Evolutionary conservation across 2,797 vertebrate species (phyloP).

Genomic region (Lepilemur ruficaudatus): DNA sequence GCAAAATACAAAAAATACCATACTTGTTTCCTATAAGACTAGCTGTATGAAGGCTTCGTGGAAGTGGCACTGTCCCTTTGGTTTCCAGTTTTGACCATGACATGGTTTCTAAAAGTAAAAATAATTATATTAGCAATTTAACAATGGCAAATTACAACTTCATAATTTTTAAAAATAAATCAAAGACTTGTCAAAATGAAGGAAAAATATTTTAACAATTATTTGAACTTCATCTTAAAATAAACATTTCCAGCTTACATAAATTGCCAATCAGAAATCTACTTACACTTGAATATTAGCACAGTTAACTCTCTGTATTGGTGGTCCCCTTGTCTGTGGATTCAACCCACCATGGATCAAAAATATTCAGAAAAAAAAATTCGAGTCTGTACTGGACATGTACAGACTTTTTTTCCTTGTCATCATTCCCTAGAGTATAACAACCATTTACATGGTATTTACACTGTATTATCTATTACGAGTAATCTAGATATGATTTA

Average conservation of each 20-base stretch:
- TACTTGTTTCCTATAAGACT: slow-evolving; percentile 97
- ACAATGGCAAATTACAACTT: slow-evolving; percentile 8
- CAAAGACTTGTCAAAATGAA: slow-evolving; percentile 45
- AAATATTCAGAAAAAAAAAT: background rate
- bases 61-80: slow-evolving; percentile 90
- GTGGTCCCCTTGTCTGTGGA: background rate
- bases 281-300: background rate
- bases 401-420: background rate
- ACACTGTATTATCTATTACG: background rate
- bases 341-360: background rate
- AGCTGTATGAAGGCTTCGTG: slow-evolving; percentile 97
- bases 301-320: background rate
- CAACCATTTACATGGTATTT: background rate
- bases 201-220: slow-evolving; percentile 26
- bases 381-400: background rate
- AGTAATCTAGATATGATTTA: background rate
- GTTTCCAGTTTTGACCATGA: slow-evolving; percentile 93
- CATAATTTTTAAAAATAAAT: slow-evolving; percentile 4
- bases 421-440: background rate
- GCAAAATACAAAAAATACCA: slow-evolving; percentile 37
- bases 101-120: slow-evolving; percentile 91
- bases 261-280: background rate
- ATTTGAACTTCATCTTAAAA: slow-evolving; percentile 32
- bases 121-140: slow-evolving; percentile 58
- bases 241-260: slow-evolving; percentile 21